Conservation (phyloP, 2,797 vertebrate species). For the Falco concolor region DNA sequence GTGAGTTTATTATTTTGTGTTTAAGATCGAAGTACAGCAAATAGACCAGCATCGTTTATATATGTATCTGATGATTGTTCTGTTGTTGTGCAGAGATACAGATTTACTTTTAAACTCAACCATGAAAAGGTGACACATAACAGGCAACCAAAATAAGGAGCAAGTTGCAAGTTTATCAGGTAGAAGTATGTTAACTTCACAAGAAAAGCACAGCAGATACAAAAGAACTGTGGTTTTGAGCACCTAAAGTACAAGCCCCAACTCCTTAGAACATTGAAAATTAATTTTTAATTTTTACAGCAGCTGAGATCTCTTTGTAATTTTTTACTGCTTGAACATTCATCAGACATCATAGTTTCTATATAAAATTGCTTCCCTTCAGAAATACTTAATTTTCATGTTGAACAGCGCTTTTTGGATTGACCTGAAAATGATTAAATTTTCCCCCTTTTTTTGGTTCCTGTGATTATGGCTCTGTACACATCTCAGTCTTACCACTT, state of each 20-base stretch:
- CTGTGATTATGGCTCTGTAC: not conserved
- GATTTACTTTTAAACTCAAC: not conserved
- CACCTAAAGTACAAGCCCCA: not conserved
- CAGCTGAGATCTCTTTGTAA: not conserved
- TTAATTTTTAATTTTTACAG: not conserved
- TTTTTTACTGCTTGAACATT: not conserved
- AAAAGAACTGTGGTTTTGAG: not conserved
- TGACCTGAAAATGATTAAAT: not conserved
- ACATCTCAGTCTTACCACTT: not conserved
- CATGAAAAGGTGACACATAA: not conserved
- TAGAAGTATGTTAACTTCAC: not conserved
- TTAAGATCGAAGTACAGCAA: not conserved
- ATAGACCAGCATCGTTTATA: not conserved
- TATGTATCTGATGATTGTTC: not conserved
- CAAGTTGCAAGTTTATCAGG: not conserved
- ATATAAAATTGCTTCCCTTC: not conserved
- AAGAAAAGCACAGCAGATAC: not conserved
- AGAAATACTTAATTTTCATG: not conserved
- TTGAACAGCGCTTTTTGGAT: not conserved
- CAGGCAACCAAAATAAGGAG: not conserved
- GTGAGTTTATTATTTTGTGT: not conserved
- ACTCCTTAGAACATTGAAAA: not conserved
- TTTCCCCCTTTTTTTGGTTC: not conserved
- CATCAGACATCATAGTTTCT: not conserved
- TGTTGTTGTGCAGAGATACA: not conserved